phyloP scores from a whole-genome alignment of 2,113 vertebrate species.

The Thermophis baileyi region DNA sequence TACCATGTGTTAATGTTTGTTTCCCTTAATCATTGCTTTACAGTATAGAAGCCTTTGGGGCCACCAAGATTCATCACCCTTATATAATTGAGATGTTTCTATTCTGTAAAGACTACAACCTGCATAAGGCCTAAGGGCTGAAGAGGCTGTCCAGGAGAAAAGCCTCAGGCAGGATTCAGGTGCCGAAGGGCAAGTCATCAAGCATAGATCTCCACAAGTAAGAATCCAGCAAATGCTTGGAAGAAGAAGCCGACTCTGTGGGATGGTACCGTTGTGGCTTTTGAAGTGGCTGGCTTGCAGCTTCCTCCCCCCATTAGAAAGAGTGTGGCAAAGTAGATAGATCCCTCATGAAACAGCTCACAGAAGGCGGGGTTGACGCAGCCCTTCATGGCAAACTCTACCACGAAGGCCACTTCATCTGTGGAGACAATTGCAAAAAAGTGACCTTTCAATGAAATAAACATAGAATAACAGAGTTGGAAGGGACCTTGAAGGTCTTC shows the following conservation, averaged over 20 bases:
- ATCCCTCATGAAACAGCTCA: background rate
- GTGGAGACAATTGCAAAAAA: background rate
- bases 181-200: background rate
- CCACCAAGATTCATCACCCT: background rate
- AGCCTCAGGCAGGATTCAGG: background rate
- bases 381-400: background rate
- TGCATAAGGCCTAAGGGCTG: background rate
- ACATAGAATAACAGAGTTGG: too few species aligned
- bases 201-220: background rate
- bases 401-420: accelerated
- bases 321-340: background rate
- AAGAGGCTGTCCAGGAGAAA: background rate
- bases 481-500: too few species aligned
- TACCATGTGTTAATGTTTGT: background rate
- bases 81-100: background rate
- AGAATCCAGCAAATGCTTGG: background rate
- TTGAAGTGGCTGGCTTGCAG: background rate
- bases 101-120: background rate
- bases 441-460: too few species aligned
- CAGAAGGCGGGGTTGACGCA: background rate
- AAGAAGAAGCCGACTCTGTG: background rate
- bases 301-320: background rate
- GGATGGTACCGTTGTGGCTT: accelerated
- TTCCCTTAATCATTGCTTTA: background rate
- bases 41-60: background rate